Base-by-base conservation (phyloP, 2,113 vertebrate genomes). In the Sciurus niger region DNA sequence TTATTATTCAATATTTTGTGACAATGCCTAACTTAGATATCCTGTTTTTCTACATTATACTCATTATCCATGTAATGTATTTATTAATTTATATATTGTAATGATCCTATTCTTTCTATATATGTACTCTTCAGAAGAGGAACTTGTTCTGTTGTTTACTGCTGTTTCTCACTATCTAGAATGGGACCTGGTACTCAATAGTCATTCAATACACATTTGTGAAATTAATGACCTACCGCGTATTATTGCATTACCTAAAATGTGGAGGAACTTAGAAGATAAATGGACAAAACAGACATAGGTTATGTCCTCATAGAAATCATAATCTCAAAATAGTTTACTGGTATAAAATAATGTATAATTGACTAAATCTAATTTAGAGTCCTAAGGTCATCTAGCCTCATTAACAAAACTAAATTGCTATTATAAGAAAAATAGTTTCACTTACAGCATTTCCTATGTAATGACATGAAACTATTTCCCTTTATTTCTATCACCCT, bases 401-500 rank as follows among this genome's bases (percentile, higher is more conserved):
- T 30, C 25, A 82, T 72, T 24, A 87, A 58, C 1, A 67, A 80
- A 94, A 68, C 76, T 87, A 68, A 84, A 51, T 3, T 88, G 3
- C 1, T 68, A 0, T 73, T 63, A 77, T 2, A 72, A 90, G 90
- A 96, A 78, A 95, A 79, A 88, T 84, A 82, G 63, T 89, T 93
- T 94, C 48, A 89, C 4, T 58, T 79, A 96, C 4, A 90, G 22
- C 8, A 95, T 95, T 91, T 93, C 12, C 73, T 82, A 58, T 77
- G 84, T 95, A 97, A 77, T 89, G 11, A 30, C 63, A 84, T 70
- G 40, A 94, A 88, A 80, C 24, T 68, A 90, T 74, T 90, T 78
- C 8, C 25, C 25, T 74, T 82, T 46, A 83, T 89, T 89, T 88
- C 9, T 7, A 94, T 93, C 60, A 60, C 70, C 4, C 40, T 93